Evolutionary conservation across 2,888 invertebrate species (phyloP).

Genomic region (Pachydiplax longipennis): DNA sequence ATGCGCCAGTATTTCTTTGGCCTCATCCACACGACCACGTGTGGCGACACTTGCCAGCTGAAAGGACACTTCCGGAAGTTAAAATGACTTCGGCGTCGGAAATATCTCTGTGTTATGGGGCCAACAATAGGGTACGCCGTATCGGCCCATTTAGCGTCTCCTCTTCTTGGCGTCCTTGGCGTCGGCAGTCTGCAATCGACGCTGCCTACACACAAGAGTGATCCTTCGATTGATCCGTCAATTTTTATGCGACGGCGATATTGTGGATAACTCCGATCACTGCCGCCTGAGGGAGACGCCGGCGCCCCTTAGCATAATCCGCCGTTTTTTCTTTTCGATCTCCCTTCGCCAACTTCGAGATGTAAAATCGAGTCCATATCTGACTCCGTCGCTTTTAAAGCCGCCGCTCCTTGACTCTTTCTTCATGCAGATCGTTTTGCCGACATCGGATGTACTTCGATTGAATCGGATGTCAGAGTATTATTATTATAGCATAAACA

Average conservation of each 20-base stretch:
- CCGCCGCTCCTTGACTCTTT: too few species aligned
- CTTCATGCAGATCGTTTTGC: too few species aligned
- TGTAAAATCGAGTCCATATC: too few species aligned
- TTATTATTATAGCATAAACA: too few species aligned
- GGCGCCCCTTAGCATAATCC: neutral
- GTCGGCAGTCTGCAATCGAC: neutral
- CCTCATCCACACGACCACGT: neutral
- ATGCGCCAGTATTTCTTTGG: neutral
- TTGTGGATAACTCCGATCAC: conserved; percentile 19
- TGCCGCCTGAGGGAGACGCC: neutral
- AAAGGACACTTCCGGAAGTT: neutral
- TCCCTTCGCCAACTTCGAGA: neutral
- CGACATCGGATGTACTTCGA: too few species aligned
- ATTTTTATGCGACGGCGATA: neutral
- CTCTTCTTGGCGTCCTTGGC: neutral
- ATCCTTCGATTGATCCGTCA: conserved; percentile 1
- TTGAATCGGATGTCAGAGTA: too few species aligned
- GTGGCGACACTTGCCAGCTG: neutral
- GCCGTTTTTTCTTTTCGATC: neutral
- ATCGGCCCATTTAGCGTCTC: neutral
- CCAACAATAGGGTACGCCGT: neutral
- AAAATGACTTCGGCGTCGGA: neutral
- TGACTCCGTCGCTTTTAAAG: too few species aligned
- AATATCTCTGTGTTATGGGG: neutral
- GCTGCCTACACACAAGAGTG: neutral